These are phyloP conservation scores for Lordiphosa mommai DNA, from an alignment of 1,140 invertebrate genomes.

Conservation along the genomic window DNA sequence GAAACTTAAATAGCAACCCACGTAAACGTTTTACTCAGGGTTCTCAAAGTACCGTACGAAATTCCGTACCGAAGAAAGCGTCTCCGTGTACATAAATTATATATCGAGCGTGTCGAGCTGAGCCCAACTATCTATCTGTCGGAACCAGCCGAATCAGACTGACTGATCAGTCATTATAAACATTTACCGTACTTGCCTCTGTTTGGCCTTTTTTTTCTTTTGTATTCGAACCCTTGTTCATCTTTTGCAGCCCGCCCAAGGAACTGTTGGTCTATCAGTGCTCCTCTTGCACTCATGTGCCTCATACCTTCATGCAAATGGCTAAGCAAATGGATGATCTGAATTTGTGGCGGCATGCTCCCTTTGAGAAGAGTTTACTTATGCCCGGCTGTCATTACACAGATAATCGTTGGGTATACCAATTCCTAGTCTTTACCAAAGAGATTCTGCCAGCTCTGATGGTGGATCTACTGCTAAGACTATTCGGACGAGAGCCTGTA, in stretches of 20 bases:
- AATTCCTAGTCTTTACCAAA: constrained; percentile 49
- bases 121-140: too few species aligned
- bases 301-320: constrained; percentile 43
- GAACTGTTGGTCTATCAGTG: constrained; percentile 49
- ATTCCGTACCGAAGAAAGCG: too few species aligned
- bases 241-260: constrained; percentile 16
- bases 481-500: constrained; percentile 34
- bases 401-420: constrained; percentile 43
- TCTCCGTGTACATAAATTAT: too few species aligned
- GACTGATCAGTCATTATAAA: too few species aligned
- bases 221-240: not conserved
- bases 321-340: constrained; percentile 33
- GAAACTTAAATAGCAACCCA: too few species aligned
- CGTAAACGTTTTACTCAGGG: too few species aligned
- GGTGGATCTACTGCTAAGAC: constrained; percentile 31
- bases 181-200: too few species aligned
- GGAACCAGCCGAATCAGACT: too few species aligned
- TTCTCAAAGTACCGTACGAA: too few species aligned
- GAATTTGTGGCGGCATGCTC: constrained; percentile 25
- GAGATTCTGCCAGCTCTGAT: constrained; percentile 57
- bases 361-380: constrained; percentile 55
- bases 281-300: constrained; percentile 36
- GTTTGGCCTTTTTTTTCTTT: too few species aligned
- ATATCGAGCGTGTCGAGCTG: too few species aligned
- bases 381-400: constrained; percentile 51